phyloP scores from a whole-genome alignment of 2,888 invertebrate species.

The Scaptomyza polygonia region DNA sequence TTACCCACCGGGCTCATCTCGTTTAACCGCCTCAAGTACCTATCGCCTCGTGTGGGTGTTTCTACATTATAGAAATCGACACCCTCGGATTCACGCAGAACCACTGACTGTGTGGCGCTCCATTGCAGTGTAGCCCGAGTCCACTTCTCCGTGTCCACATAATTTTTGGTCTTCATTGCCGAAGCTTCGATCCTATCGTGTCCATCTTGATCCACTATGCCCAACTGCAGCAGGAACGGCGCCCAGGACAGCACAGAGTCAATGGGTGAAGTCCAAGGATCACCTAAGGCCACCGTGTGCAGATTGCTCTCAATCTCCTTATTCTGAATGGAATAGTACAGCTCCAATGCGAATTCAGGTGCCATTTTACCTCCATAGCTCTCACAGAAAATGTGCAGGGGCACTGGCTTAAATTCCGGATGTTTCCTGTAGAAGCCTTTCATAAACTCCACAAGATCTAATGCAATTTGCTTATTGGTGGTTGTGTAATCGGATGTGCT shows the following conservation, averaged over 20 bases:
- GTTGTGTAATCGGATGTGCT: constrained; percentile 85
- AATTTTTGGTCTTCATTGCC: constrained; percentile 86
- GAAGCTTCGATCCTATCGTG: constrained; percentile 86
- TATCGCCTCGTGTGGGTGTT: constrained; percentile 81
- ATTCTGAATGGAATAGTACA: constrained; percentile 87
- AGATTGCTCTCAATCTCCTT: constrained; percentile 89
- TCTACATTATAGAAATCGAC: constrained; percentile 93
- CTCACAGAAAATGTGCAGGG: constrained; percentile 94
- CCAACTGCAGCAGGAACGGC: constrained; percentile 89
- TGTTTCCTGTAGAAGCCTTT: constrained; percentile 88
- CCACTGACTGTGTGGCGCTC: constrained; percentile 87
- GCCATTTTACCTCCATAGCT: constrained; percentile 98
- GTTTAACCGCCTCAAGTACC: constrained; percentile 42
- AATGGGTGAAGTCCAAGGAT: constrained; percentile 95
- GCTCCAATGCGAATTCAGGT: constrained; percentile 89
- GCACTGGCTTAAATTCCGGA: constrained; percentile 89
- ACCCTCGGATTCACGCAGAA: constrained; percentile 86
- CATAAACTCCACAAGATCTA: constrained; percentile 90
- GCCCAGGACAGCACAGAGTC: constrained; percentile 94
- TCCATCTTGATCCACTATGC: constrained; percentile 89
- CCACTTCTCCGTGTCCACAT: constrained; percentile 87
- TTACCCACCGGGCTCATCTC: constrained; percentile 48
- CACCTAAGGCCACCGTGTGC: constrained; percentile 92
- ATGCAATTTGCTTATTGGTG: constrained; percentile 88
- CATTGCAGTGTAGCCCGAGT: constrained; percentile 87